These are phyloP conservation scores for Anser cygnoides DNA, from an alignment of 2,113 vertebrate species.

Conservation along the genomic window DNA sequence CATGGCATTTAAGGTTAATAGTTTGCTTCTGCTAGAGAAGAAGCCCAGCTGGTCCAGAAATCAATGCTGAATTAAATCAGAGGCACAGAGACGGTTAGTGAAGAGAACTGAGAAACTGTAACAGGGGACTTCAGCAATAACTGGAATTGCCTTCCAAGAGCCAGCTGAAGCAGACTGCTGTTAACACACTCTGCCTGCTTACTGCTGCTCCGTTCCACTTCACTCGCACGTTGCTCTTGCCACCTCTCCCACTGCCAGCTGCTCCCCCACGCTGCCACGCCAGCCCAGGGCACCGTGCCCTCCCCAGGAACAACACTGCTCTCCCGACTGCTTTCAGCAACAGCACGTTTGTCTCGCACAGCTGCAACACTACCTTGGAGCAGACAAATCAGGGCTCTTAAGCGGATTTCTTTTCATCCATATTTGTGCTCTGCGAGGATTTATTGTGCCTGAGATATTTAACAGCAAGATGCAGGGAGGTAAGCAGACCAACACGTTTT, in stretches of 20 bases:
- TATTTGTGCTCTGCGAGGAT: not conserved
- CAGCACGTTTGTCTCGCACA: not conserved
- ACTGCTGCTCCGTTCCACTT: not conserved
- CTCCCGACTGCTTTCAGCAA: not conserved
- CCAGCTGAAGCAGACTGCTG: conserved; percentile 10
- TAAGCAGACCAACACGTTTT: fast-evolving
- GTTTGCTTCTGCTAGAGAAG: not conserved
- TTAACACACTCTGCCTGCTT: conserved; percentile 2
- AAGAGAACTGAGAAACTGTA: not conserved
- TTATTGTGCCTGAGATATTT: not conserved
- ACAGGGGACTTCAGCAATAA: not conserved
- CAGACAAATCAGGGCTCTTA: not conserved
- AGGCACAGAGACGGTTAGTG: not conserved
- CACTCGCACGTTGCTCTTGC: not conserved
- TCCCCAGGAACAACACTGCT: not conserved
- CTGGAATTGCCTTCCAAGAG: not conserved
- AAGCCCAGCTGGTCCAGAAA: not conserved
- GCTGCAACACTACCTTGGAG: not conserved
- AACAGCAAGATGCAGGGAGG: not conserved
- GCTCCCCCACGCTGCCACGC: not conserved
- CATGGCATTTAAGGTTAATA: not conserved
- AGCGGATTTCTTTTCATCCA: fast-evolving
- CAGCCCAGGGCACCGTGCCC: not conserved
- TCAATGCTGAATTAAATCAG: not conserved
- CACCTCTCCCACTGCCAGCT: conserved; percentile 41